Evolutionary conservation across 2,888 invertebrate species (phyloP), one percentile per base, ranked within the genome.

Genomic region (Nymphalis c-album): DNA sequence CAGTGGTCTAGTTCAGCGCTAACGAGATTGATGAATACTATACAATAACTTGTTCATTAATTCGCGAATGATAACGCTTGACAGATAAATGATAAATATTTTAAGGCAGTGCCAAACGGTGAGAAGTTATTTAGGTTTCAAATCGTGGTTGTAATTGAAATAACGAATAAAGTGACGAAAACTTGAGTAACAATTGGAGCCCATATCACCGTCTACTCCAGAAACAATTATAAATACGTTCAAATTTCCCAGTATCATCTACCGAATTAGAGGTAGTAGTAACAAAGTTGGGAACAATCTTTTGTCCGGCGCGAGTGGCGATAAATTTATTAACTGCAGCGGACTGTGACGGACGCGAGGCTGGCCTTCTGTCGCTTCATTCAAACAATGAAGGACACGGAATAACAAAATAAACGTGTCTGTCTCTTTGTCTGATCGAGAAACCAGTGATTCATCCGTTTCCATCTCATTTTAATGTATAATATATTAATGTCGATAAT

Each of bases 291-390:
- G 48, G 46, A 35, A 47, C 50, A 64, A 57, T 58, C 48, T 50
- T 64, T 64, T 64, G 64, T n/a, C 58, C 58, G 40, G 40, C 13
- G 50, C 8, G 58, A 58, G 58, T 35, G 48, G 3, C 13, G 10
- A 40, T 64, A 64, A 64, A 58, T 58, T 58, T 64, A 58, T 64
- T 64, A 64, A 47, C 58, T 50, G 50, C 48, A 50, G 48, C 48
- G 20, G 55, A 47, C 47, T 55, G 55, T 18, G 55, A 58, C 50
- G 58, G 58, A 64, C 58, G 64, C 48, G 31, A 47, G 47, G 57
- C 57, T 64, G 48, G 57, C 26, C 7, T 10, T 47, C 17, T 4
- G 18, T 50, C 20, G 10, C 10, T 50, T 18, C 8, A 18, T 50
- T 50, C 13, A 13, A 40, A 40, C 40, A 40, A 40, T 40, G 40